These are phyloP conservation scores for Catocala sponsa DNA, from an alignment of 2,888 invertebrate species.

Conservation along the genomic window DNA sequence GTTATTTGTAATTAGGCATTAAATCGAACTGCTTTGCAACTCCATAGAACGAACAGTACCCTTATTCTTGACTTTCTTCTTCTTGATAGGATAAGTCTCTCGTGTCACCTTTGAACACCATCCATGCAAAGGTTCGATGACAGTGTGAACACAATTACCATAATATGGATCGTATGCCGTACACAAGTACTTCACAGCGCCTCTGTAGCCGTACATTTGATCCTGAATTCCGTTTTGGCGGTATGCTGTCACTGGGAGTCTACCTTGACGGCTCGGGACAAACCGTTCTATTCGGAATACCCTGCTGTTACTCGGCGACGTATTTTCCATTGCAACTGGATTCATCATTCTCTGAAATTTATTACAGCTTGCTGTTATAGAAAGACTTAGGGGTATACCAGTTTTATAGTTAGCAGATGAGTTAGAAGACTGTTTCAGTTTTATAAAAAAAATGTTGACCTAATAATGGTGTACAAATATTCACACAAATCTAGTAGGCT, in stretches of 20 bases:
- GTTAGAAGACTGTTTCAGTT: too few species aligned
- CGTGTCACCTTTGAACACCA: conserved; percentile 69
- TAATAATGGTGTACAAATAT: too few species aligned
- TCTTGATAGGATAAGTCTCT: conserved; percentile 69
- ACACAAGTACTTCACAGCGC: conserved; percentile 74
- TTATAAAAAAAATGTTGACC: too few species aligned
- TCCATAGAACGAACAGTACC: too few species aligned
- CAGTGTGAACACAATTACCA: conserved; percentile 62
- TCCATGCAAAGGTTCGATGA: conserved; percentile 68
- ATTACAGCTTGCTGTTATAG: too few species aligned
- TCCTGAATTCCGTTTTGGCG: conserved; percentile 79
- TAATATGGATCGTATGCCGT: conserved; percentile 46
- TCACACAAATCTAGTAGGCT: conserved; percentile 11
- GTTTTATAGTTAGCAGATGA: too few species aligned
- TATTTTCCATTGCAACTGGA: too few species aligned
- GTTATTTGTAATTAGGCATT: too few species aligned
- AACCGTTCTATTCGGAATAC: conserved; percentile 68
- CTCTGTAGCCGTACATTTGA: conserved; percentile 78
- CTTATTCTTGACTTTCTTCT: conserved; percentile 26
- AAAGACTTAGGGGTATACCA: too few species aligned
- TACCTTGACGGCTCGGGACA: conserved; percentile 77
- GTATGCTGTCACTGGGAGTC: conserved; percentile 75
- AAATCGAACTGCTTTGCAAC: too few species aligned
- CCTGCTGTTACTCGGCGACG: neutral
- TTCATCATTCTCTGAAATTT: too few species aligned